phyloP scores from a whole-genome alignment of 2,888 invertebrate genomes.

The Ophioninae sp. region DNA sequence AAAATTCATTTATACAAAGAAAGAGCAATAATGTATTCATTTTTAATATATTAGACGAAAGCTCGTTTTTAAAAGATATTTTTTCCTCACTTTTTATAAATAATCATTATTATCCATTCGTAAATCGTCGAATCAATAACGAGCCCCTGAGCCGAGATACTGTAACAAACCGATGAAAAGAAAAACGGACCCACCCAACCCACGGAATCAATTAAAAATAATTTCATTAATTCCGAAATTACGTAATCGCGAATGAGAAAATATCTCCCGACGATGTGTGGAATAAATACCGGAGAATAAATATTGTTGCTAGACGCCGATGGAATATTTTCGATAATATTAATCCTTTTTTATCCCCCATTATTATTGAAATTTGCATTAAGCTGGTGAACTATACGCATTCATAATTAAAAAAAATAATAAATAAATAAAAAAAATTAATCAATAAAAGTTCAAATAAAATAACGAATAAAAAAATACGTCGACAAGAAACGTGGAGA shows the following conservation, averaged over 20 bases:
- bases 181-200: neutral
- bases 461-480: neutral
- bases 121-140: neutral
- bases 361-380: neutral
- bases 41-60: no score
- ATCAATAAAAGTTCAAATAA: neutral
- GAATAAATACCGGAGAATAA: neutral
- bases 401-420: neutral
- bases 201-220: neutral
- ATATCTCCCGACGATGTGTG: neutral
- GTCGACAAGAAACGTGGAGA: neutral
- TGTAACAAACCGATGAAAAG: neutral
- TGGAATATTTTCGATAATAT: slow-evolving; percentile 5
- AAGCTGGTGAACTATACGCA: neutral
- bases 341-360: slow-evolving; percentile 3
- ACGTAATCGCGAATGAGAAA: neutral
- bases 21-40: no score
- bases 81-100: no score
- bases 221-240: slow-evolving; percentile 20
- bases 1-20: no score
- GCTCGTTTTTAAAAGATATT: no score
- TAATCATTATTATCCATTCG: neutral
- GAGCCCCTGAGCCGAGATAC: neutral
- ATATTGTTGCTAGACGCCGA: slow-evolving; percentile 1
- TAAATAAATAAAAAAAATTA: neutral